Percentiles rank a stretch among this genome's conserved stretches.
phyloP scores from a whole-genome alignment of 2,888 invertebrate genomes.

The Caenorhabditis sp. region DNA sequence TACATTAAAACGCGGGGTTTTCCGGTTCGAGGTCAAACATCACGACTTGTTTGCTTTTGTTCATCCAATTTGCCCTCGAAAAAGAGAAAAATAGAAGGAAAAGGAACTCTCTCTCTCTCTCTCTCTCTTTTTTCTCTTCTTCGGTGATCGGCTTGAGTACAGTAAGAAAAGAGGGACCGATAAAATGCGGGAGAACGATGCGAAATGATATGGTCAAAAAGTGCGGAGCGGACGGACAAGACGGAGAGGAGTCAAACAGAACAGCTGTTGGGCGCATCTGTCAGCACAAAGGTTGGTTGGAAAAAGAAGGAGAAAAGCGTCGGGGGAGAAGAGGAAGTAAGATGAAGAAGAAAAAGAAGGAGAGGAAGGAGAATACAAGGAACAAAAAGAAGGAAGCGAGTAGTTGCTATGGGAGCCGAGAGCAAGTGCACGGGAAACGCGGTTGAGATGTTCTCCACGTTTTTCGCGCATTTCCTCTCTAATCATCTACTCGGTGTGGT shows the following conservation, averaged over 20 bases:
- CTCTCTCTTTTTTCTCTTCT: background rate
- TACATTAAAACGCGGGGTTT: constrained; percentile 4
- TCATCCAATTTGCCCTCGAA: constrained; percentile 9
- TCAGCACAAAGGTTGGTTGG: too few relatives aligned
- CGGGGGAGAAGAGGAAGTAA: too few relatives aligned
- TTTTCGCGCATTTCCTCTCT: constrained; percentile 49
- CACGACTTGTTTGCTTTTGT: constrained; percentile 28
- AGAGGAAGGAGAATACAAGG: too few relatives aligned
- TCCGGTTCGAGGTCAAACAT: constrained; percentile 47
- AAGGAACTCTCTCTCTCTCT: background rate
- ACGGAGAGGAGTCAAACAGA: too few relatives aligned
- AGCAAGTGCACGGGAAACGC: too few relatives aligned
- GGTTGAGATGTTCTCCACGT: constrained; percentile 6
- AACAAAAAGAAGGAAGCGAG: background rate
- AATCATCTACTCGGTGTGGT: constrained; percentile 80
- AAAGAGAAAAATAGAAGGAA: background rate
- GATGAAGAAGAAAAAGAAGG: too few relatives aligned
- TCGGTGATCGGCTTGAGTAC: too few relatives aligned
- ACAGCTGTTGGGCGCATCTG: too few relatives aligned
- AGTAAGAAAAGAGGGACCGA: background rate
- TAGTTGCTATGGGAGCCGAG: background rate
- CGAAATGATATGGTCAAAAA: too few relatives aligned
- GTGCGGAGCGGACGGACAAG: too few relatives aligned
- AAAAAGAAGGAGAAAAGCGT: too few relatives aligned
- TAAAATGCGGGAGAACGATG: background rate